A percentile compares a stretch with the other conserved stretches of the same genome.
phyloP scores from a whole-genome alignment of 2,888 invertebrate genomes.

The Parnassius orleans region DNA sequence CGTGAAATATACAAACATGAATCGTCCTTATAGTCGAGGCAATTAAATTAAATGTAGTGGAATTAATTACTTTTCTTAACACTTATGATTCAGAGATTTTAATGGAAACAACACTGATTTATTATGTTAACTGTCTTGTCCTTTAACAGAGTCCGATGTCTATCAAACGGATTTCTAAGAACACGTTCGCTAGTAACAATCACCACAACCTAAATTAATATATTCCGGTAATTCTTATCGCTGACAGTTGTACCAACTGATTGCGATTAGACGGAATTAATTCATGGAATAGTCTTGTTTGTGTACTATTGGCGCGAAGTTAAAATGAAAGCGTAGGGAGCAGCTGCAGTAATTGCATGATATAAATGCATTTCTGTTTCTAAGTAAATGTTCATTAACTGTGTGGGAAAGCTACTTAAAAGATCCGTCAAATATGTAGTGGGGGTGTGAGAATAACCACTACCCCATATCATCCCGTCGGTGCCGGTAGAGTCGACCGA shows the following conservation, averaged over 20 bases:
- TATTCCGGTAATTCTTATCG: constrained; percentile 25
- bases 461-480: no score
- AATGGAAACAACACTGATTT: constrained; percentile 4
- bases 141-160: constrained; percentile 12
- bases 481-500: no score
- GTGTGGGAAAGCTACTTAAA: no score
- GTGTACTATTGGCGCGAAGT: constrained; percentile 12
- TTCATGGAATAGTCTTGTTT: constrained; percentile 15
- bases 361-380: no score
- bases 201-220: constrained; percentile 19
- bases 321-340: constrained; percentile 8
- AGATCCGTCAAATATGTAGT: no score
- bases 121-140: neutral
- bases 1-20: no score
- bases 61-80: no score
- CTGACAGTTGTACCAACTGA: constrained; percentile 24
- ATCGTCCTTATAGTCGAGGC: no score
- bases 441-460: no score
- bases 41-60: no score
- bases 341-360: constrained; percentile 7
- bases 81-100: no score
- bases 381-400: no score
- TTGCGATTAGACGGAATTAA: constrained; percentile 24
- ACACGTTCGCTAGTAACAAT: constrained; percentile 13
- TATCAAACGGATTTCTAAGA: constrained; percentile 20